Base-by-base conservation (phyloP, 2,888 invertebrate genomes). In the Euclidia mi region DNA sequence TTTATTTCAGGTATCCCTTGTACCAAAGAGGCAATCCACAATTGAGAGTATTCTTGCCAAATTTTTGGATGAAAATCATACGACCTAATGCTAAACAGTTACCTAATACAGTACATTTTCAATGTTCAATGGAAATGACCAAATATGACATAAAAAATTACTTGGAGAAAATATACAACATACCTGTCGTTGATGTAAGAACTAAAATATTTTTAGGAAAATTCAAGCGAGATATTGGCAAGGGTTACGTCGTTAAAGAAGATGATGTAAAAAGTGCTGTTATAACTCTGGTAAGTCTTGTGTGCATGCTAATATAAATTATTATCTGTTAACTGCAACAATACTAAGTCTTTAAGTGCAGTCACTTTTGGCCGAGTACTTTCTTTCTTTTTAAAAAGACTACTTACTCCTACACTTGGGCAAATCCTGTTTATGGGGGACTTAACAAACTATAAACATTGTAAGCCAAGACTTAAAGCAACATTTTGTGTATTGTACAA, bases 11-110 rank as follows among this genome's bases (percentile, higher is more conserved):
- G 96, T 99, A 99, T 93, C 99, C 99, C 1, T 81, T 98, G 29
- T 99, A 98, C 89, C 97, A 97, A 89, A 96, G 96, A 85, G 99
- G 99, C 10, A 98, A 98, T 87, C 99, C 99, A n/a, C 99, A 99
- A 84, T 91, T 98, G 28, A 95, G 99, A 56, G 95, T 99, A 7
- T 99, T 98, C 88, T 92, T 99, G 28, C 99, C 99, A 0, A 98
- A 99, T 87, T 99, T 99, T 91, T 99, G 98, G 98, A 96, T 99
- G 96, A 99, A 99, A 92, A 81, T 99, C 12, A 96, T 99, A 0
- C 95, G 96, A 49, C 96, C 98, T 0, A 68, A 88, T 12, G 89
- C 94, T 14, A 95, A 95, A 28, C 96, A 96, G 70, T 98, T 98
- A 2, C 95, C 96, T 41, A 98, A 99, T 94, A 90, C 97, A 34